Conservation (phyloP, 2,797 vertebrate species). For the Dromococcyx pavoninus region DNA sequence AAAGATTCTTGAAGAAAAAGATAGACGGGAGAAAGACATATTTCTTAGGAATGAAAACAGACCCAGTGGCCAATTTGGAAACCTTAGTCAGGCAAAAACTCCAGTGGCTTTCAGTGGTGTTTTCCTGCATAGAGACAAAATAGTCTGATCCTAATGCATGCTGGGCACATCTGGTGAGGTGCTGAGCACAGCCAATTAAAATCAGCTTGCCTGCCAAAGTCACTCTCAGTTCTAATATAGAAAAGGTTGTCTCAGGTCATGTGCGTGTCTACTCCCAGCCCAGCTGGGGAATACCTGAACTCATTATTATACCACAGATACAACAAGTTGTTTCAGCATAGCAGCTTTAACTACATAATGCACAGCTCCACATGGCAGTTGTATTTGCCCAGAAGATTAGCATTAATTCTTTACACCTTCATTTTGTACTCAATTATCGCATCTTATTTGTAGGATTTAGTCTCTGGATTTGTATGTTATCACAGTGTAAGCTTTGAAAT, state of each 20-base stretch:
- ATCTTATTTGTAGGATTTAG: neutral
- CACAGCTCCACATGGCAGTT: neutral
- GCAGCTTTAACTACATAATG: neutral
- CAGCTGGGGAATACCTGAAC: neutral
- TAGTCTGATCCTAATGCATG: neutral
- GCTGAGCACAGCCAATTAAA: neutral
- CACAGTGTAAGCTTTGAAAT: neutral
- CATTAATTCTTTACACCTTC: neutral
- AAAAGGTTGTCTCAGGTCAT: neutral
- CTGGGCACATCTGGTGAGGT: constrained; percentile 25
- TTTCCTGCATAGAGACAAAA: neutral
- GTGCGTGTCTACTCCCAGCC: neutral
- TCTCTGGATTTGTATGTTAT: neutral
- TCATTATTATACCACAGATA: neutral
- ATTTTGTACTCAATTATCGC: neutral
- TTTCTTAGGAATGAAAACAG: neutral
- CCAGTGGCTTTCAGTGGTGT: neutral
- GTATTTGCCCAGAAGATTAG: constrained; percentile 19
- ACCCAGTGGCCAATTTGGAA: neutral
- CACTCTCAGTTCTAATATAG: neutral
- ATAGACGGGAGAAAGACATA: neutral
- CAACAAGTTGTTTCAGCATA: neutral
- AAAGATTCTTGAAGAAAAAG: neutral
- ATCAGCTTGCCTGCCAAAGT: neutral
- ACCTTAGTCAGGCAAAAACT: neutral